These are phyloP conservation scores for Chloropsis hardwickii DNA, from an alignment of 2,113 vertebrate species.

Conservation along the genomic window DNA sequence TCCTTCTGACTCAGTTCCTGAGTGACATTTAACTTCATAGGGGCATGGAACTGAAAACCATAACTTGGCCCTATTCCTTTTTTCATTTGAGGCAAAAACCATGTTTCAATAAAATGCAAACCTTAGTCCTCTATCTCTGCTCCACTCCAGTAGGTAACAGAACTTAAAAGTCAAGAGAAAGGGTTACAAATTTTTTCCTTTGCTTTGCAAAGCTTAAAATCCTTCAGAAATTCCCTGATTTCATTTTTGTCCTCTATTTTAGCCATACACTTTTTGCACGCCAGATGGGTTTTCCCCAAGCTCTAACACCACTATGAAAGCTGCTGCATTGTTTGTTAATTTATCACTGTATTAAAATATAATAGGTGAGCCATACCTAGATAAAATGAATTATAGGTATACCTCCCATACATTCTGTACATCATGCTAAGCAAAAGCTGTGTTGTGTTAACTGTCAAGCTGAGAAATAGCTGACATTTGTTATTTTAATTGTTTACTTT, in stretches of 20 bases:
- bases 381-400: constrained; percentile 69
- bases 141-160: not conserved
- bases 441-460: constrained; percentile 77
- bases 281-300: constrained; percentile 71
- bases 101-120: not conserved
- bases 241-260: constrained; percentile 30
- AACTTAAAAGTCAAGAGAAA: not conserved
- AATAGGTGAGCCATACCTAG: constrained; percentile 63
- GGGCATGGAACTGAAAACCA: not conserved
- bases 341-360: constrained; percentile 71
- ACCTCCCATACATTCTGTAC: constrained; percentile 64
- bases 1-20: not conserved
- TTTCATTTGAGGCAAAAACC: not conserved
- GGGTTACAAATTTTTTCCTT: not conserved
- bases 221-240: constrained; percentile 51
- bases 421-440: constrained; percentile 76
- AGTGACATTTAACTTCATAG: not conserved
- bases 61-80: not conserved
- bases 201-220: constrained; percentile 35
- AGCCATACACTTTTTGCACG: constrained; percentile 18
- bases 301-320: constrained; percentile 64
- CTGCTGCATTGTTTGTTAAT: constrained; percentile 71
- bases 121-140: not conserved
- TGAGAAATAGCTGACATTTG: constrained; percentile 80
- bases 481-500: constrained; percentile 86